Percentiles rank a stretch among this genome's conserved stretches.
These are phyloP conservation scores for Camptogramma bilineatum DNA, from an alignment of 2,888 invertebrate genomes.

Conservation along the genomic window DNA sequence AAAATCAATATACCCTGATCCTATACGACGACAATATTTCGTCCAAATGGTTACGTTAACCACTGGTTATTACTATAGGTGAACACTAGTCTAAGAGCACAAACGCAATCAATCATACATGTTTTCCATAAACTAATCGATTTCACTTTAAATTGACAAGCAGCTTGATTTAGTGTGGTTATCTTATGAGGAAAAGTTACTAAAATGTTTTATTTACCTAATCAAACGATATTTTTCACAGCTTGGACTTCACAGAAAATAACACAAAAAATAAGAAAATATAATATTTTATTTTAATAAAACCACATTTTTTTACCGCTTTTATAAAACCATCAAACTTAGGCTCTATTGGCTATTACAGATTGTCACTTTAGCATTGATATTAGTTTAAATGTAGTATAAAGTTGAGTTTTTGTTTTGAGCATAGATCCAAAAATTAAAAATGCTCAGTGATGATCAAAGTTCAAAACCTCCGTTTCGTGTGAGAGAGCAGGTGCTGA, in stretches of 20 bases:
- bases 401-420: too few relatives aligned
- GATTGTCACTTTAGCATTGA: too few relatives aligned
- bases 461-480: not conserved
- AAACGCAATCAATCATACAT: conserved; percentile 65
- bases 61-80: not conserved
- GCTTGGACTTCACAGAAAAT: not conserved
- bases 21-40: too few relatives aligned
- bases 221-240: not conserved
- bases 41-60: not conserved
- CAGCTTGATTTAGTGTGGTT: conserved; percentile 29
- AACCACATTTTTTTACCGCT: too few relatives aligned
- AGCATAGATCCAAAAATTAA: too few relatives aligned
- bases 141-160: conserved; percentile 40
- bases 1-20: too few relatives aligned
- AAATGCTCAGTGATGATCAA: too few relatives aligned
- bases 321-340: too few relatives aligned
- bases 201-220: conserved; percentile 1
- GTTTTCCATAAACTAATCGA: conserved; percentile 45
- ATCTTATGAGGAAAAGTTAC: conserved; percentile 25
- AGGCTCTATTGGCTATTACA: too few relatives aligned
- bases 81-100: conserved; percentile 48
- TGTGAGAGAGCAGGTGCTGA: too few relatives aligned
- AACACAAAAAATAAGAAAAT: not conserved
- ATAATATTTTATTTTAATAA: too few relatives aligned
- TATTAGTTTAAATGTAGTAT: too few relatives aligned